A percentile compares a stretch with the other conserved stretches of the same genome.
Evolutionary conservation across 2,113 vertebrate species (phyloP).

Genomic region (Heliornis fulica): DNA sequence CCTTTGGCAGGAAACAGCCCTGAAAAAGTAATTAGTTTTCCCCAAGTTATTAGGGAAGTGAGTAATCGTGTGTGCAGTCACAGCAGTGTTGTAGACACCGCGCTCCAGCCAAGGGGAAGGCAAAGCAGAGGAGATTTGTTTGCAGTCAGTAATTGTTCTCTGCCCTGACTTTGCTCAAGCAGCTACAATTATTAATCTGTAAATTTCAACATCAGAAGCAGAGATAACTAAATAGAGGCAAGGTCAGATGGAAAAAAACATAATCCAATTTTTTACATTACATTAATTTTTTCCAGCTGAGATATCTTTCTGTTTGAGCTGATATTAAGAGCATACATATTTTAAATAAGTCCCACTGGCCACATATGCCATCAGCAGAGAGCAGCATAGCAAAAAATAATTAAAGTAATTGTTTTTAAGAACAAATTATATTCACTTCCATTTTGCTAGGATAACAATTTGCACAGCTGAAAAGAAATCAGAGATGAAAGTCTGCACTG

Average conservation of each 20-base stretch:
- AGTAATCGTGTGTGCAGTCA: neutral
- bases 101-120: fast-evolving
- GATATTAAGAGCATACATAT: neutral
- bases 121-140: neutral
- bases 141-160: neutral
- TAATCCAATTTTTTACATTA: neutral
- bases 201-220: conserved; percentile 16
- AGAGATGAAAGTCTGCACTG: neutral
- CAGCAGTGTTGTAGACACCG: neutral
- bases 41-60: neutral
- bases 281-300: neutral
- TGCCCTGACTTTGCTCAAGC: neutral
- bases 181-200: conserved; percentile 6
- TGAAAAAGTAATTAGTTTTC: neutral
- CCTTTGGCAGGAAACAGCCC: neutral
- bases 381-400: neutral
- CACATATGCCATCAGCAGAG: neutral
- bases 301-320: neutral
- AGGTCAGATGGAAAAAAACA: conserved; percentile 25
- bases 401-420: conserved; percentile 32
- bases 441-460: neutral
- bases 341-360: neutral
- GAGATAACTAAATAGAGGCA: conserved; percentile 9
- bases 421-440: neutral
- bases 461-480: neutral